A percentile compares a stretch with the other conserved stretches of the same genome.
Conservation (phyloP, 2,113 vertebrate species). For the Ariopsis seemanni region DNA sequence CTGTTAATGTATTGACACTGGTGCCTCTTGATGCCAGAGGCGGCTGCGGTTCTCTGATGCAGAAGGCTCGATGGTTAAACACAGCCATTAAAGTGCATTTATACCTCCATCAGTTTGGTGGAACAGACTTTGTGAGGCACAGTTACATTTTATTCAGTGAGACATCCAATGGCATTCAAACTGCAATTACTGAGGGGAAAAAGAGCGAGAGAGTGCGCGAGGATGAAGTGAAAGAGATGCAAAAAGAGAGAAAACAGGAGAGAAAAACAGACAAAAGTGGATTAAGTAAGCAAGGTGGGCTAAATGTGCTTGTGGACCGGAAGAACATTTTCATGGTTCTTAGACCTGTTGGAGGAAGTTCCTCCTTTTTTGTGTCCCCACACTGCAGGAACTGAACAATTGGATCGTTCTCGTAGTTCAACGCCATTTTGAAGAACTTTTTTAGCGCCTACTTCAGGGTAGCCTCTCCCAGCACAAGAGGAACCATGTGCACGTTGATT, state of each 20-base stretch:
- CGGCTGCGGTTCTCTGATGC: neutral
- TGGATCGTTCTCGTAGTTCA: too few relatives aligned
- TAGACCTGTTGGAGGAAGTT: too few relatives aligned
- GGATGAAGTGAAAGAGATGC: neutral
- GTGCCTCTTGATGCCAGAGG: neutral
- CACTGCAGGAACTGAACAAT: too few relatives aligned
- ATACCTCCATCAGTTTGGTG: constrained; percentile 30
- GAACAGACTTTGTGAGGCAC: constrained; percentile 54
- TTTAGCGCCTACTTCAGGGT: too few relatives aligned
- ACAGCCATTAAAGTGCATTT: constrained; percentile 31
- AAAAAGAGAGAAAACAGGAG: neutral
- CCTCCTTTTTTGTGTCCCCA: too few relatives aligned
- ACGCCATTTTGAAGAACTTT: too few relatives aligned
- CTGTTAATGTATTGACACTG: neutral
- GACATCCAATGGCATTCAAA: constrained; percentile 66
- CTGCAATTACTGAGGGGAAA: constrained; percentile 57
- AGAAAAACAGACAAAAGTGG: neutral
- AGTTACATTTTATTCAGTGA: constrained; percentile 59
- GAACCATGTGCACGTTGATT: too few relatives aligned
- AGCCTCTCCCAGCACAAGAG: too few relatives aligned
- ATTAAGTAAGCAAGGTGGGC: neutral
- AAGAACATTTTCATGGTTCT: too few relatives aligned
- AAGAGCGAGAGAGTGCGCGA: neutral
- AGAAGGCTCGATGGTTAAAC: constrained; percentile 18
- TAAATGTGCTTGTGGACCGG: too few relatives aligned